A percentile compares a stretch with the other conserved stretches of the same genome.
These are phyloP conservation scores for Tillus elongatus DNA, from an alignment of 2,888 invertebrate genomes.

Conservation along the genomic window DNA sequence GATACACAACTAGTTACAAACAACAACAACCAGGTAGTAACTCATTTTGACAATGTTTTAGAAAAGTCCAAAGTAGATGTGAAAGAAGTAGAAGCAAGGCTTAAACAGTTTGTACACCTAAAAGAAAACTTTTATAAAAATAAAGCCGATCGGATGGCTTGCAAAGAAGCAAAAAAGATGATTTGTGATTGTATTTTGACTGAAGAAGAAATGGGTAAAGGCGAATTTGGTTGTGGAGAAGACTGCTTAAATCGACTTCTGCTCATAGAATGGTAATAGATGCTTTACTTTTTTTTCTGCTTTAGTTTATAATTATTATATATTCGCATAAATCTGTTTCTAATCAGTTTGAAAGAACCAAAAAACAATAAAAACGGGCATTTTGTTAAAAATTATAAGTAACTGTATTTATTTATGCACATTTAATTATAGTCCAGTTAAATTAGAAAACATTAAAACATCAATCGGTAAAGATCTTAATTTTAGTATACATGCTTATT, in stretches of 20 bases:
- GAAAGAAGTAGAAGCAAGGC: slow-evolving; percentile 48
- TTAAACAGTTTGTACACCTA: slow-evolving; percentile 71
- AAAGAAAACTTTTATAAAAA: slow-evolving; percentile 80
- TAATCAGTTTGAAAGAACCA: no score
- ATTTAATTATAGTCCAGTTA: no score
- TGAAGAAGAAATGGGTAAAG: slow-evolving; percentile 75
- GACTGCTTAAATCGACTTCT: slow-evolving; percentile 93
- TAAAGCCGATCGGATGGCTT: slow-evolving; percentile 67
- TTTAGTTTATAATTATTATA: no score
- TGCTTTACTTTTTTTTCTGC: slow-evolving; percentile 10
- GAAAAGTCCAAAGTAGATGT: slow-evolving; percentile 29
- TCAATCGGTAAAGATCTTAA: no score
- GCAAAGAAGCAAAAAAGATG: slow-evolving; percentile 89
- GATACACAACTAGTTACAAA: no score
- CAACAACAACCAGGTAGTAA: no score
- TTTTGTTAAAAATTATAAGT: no score
- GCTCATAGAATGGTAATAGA: slow-evolving; percentile 90
- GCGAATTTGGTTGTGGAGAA: slow-evolving; percentile 84
- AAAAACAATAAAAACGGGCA: no score
- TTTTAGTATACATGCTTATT: no score
- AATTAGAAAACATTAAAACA: no score
- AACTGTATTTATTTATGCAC: no score
- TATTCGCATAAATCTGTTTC: no score
- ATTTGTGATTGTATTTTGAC: slow-evolving; percentile 84
- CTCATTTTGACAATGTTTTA: slow-evolving; percentile 12